Percentiles rank a stretch among this genome's conserved stretches.
phyloP scores from a whole-genome alignment of 2,797 vertebrate species.

The Falco peregrinus region DNA sequence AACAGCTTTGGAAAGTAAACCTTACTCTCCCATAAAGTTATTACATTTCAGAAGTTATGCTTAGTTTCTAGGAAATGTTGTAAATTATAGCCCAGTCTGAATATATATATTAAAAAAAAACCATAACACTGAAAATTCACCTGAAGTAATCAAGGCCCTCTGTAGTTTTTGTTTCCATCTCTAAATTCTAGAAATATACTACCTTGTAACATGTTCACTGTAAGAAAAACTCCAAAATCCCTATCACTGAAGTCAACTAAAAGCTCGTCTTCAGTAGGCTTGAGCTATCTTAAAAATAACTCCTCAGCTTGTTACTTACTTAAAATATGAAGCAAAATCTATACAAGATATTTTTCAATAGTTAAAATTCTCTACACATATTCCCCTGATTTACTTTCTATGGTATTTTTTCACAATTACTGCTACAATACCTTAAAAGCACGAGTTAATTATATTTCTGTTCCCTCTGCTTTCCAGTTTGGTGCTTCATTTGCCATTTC shows the following conservation, averaged over 20 bases:
- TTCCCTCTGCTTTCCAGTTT: not conserved
- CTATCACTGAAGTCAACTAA: not conserved
- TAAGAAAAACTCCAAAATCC: not conserved
- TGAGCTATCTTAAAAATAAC: not conserved
- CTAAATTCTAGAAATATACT: not conserved
- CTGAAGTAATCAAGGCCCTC: not conserved
- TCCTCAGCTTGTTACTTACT: not conserved
- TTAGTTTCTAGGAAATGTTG: not conserved
- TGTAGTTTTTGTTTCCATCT: not conserved
- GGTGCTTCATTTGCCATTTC: not conserved
- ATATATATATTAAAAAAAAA: rapidly evolving
- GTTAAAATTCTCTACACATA: not conserved
- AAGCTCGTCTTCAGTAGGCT: not conserved
- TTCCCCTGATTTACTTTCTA: not conserved
- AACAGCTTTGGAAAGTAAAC: not conserved
- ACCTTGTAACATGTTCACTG: not conserved
- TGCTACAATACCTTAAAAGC: not conserved
- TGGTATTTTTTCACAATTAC: not conserved
- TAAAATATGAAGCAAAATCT: not conserved
- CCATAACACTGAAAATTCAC: not conserved
- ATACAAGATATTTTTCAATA: not conserved
- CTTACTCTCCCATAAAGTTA: not conserved
- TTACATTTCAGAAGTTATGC: not conserved
- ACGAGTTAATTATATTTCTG: not conserved
- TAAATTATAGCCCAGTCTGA: not conserved